Conservation (phyloP, 2,888 invertebrate genomes). For the Apantesis nais region DNA sequence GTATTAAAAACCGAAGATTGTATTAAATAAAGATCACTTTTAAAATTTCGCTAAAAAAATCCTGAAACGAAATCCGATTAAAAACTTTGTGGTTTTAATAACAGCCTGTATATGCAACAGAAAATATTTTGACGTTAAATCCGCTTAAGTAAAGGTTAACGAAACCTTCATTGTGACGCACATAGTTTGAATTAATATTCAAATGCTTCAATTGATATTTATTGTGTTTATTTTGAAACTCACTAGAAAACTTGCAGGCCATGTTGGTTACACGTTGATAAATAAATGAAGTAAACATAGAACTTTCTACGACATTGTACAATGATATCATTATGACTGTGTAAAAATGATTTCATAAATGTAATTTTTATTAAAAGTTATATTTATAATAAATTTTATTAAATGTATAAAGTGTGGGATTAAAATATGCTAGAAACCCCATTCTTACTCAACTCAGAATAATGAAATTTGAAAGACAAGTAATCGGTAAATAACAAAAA, state of each 20-base stretch:
- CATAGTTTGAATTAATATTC: conserved; percentile 74
- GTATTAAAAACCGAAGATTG: background rate
- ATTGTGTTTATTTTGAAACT: conserved; percentile 35
- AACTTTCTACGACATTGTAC: background rate
- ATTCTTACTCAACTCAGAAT: background rate
- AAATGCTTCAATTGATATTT: conserved; percentile 53
- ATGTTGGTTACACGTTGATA: background rate
- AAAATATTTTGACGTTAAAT: conserved; percentile 63
- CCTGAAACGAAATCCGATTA: background rate
- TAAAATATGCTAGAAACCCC: too few relatives aligned
- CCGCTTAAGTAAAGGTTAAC: conserved; percentile 73
- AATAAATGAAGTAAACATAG: background rate
- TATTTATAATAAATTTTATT: too few relatives aligned
- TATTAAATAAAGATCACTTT: background rate
- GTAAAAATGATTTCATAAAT: background rate
- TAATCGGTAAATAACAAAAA: too few relatives aligned
- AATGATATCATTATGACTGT: background rate
- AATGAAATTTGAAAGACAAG: background rate
- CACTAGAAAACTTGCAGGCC: conserved; percentile 16
- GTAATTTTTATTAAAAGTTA: too few relatives aligned
- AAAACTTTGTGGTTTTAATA: conserved; percentile 1
- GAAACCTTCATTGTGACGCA: conserved; percentile 69
- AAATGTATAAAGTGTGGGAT: background rate
- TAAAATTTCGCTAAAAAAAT: background rate
- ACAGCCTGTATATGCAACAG: conserved; percentile 39